Percentiles rank a stretch among this genome's conserved stretches.
These are phyloP conservation scores for Oenanthe oenanthe DNA, from an alignment of 2,113 vertebrate genomes.

Conservation along the genomic window DNA sequence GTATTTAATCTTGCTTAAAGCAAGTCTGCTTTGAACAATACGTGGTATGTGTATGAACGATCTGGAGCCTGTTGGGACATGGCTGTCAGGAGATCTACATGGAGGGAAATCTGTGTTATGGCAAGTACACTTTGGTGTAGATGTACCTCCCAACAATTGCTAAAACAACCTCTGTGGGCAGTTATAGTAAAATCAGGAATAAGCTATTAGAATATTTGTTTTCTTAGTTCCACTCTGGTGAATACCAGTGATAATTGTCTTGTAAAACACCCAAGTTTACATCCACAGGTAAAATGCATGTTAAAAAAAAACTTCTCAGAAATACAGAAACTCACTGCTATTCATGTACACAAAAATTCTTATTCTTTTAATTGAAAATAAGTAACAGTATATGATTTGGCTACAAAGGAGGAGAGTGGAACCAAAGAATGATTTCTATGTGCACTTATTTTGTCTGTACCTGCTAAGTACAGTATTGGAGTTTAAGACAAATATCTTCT, in stretches of 20 bases:
- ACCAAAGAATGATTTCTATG: neutral
- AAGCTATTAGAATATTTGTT: neutral
- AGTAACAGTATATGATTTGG: neutral
- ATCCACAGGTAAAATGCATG: neutral
- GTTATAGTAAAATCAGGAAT: neutral
- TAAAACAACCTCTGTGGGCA: neutral
- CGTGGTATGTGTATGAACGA: constrained; percentile 6
- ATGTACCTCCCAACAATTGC: neutral
- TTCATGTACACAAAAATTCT: neutral
- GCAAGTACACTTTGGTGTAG: neutral
- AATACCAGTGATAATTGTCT: neutral
- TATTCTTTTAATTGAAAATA: neutral
- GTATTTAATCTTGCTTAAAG: constrained; percentile 68
- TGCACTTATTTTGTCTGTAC: neutral
- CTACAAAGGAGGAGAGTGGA: neutral
- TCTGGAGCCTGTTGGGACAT: constrained; percentile 56
- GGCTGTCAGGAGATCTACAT: constrained; percentile 29
- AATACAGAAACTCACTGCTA: neutral
- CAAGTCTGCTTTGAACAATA: constrained; percentile 64
- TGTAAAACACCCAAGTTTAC: neutral
- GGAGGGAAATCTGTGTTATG: constrained; percentile 27
- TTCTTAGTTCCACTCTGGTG: neutral
- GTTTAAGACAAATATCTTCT: neutral
- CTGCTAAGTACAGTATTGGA: neutral
- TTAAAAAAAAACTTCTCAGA: neutral